These are phyloP conservation scores for Pongo pygmaeus DNA, from an alignment of 2,113 vertebrate species.

Conservation along the genomic window DNA sequence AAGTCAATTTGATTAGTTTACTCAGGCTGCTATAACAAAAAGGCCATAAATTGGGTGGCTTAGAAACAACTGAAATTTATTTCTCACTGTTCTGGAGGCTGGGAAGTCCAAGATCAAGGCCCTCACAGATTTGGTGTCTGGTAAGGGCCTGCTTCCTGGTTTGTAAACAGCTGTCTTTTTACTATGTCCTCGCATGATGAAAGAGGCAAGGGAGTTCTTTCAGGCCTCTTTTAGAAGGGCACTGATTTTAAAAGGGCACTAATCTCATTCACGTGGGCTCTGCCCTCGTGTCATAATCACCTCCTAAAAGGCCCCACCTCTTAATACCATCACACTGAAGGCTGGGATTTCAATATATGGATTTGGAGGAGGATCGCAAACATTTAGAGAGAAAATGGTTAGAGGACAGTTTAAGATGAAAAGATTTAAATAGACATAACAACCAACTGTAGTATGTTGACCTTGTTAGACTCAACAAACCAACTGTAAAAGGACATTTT, in stretches of 20 bases:
- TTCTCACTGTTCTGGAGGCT: not conserved
- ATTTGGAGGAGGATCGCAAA: not conserved
- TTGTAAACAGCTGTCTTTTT: not conserved
- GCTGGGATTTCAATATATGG: not conserved
- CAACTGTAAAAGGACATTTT: not conserved
- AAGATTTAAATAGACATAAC: not conserved
- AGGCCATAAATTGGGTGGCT: not conserved
- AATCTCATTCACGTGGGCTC: not conserved
- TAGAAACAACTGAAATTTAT: not conserved
- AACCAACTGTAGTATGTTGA: not conserved
- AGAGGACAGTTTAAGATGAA: not conserved
- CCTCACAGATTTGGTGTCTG: not conserved
- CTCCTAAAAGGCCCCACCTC: not conserved
- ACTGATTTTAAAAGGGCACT: not conserved
- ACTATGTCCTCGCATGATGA: not conserved
- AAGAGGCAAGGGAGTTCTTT: not conserved
- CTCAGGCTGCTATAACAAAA: not conserved
- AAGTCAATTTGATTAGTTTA: not conserved
- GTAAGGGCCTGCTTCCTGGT: not conserved
- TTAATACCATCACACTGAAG: not conserved
- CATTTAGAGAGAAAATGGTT: not conserved
- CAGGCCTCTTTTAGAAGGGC: not conserved
- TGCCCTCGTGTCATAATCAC: not conserved
- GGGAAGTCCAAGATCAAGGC: not conserved
- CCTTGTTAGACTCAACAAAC: not conserved